phyloP scores from a whole-genome alignment of 2,888 invertebrate species.

The Eristalinus sepulchralis region DNA sequence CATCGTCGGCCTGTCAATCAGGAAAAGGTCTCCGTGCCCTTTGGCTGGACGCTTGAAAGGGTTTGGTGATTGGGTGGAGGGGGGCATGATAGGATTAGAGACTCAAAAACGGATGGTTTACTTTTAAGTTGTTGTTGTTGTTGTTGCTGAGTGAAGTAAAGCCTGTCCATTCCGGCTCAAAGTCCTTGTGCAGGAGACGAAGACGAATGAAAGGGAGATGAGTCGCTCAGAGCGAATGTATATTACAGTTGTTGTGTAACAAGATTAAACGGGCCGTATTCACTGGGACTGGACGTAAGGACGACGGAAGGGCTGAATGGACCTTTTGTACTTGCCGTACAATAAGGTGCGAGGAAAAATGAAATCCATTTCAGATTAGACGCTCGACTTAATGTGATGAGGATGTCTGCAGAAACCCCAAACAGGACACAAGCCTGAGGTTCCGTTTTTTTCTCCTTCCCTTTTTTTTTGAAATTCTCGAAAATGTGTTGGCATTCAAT shows the following conservation, averaged over 20 bases:
- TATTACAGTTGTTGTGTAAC: constrained; percentile 47
- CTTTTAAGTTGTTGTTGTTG: constrained; percentile 32
- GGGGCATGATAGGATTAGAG: constrained; percentile 43
- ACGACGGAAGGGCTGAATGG: background rate
- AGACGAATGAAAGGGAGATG: background rate
- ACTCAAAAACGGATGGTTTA: constrained; percentile 51
- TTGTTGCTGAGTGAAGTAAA: background rate
- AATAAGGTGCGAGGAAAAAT: constrained; percentile 53
- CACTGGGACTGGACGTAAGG: constrained; percentile 1
- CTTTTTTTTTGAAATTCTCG: constrained; percentile 13
- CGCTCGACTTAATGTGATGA: constrained; percentile 41
- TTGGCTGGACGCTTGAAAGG: background rate
- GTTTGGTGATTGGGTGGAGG: background rate
- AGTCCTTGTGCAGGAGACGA: background rate
- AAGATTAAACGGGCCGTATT: constrained; percentile 45
- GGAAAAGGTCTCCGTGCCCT: constrained; percentile 19
- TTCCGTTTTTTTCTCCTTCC: background rate
- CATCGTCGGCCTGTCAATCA: constrained; percentile 54
- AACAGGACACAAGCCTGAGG: background rate
- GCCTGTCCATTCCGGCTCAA: background rate
- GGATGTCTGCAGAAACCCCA: constrained; percentile 5
- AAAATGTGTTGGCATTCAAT: constrained; percentile 40
- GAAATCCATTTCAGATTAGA: constrained; percentile 52
- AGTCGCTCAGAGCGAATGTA: constrained; percentile 19
- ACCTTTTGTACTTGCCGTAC: constrained; percentile 3